These are phyloP conservation scores for Coelinius sp. DNA, from an alignment of 2,888 invertebrate genomes.

Conservation along the genomic window DNA sequence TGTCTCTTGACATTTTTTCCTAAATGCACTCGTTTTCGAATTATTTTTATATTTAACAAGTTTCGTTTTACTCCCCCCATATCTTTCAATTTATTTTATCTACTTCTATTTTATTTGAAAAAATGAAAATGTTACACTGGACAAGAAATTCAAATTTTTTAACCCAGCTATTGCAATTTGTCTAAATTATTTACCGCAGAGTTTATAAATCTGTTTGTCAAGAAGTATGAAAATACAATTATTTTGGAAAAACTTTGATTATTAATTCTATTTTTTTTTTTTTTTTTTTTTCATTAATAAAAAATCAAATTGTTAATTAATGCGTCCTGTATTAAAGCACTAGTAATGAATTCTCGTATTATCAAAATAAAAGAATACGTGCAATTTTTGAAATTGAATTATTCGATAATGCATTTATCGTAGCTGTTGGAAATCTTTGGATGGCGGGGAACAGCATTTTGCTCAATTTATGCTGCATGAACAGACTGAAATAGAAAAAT, in stretches of 20 bases:
- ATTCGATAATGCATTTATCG: conserved; percentile 42
- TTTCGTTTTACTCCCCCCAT: not conserved
- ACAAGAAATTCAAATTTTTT: not conserved
- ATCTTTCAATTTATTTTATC: not conserved
- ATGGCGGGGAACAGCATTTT: conserved; percentile 43
- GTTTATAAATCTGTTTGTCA: conserved; percentile 16
- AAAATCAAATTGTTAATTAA: not conserved
- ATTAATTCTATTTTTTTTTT: conserved; percentile 2
- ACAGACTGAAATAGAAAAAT: conserved; percentile 64
- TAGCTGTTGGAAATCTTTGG: conserved; percentile 38
- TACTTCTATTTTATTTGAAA: not conserved
- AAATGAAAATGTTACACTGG: not conserved
- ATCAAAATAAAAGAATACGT: conserved; percentile 1
- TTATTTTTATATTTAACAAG: not conserved
- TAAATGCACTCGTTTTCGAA: too few species aligned
- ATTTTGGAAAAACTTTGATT: conserved; percentile 31
- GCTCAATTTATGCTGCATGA: conserved; percentile 63
- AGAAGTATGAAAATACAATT: conserved; percentile 23
- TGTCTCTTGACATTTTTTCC: not conserved
- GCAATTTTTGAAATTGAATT: conserved; percentile 9
- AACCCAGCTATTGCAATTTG: not conserved
- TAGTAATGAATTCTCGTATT: not conserved
- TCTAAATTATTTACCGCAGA: not conserved
- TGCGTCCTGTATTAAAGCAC: conserved; percentile 1
- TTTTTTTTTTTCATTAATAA: not conserved